These are phyloP conservation scores for Melanotaenia duboulayi DNA, from an alignment of 2,113 vertebrate genomes.

Conservation along the genomic window DNA sequence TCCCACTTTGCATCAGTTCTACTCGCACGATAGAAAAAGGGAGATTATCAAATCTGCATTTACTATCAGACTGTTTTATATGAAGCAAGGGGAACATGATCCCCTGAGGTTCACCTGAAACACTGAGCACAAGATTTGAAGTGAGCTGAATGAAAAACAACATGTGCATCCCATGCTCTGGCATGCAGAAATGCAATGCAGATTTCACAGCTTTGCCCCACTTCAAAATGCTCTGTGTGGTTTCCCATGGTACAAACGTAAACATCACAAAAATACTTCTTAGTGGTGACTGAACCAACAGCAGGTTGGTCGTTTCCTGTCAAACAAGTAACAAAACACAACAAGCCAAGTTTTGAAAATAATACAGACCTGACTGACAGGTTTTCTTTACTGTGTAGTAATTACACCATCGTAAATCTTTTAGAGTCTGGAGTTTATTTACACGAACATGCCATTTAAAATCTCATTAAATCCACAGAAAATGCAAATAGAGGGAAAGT, in stretches of 20 bases:
- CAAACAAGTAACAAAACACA: slow-evolving; percentile 24
- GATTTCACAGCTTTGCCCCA: slow-evolving; percentile 37
- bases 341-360: slow-evolving; percentile 18
- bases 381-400: slow-evolving; percentile 48
- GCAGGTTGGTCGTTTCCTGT: slow-evolving; percentile 9
- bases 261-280: slow-evolving; percentile 42
- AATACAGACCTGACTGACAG: slow-evolving; percentile 24
- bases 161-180: slow-evolving; percentile 18
- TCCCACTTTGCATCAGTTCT: slow-evolving; percentile 1
- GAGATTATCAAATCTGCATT: slow-evolving; percentile 42
- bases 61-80: slow-evolving; percentile 33
- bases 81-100: slow-evolving; percentile 32
- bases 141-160: slow-evolving; percentile 54
- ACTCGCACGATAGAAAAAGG: slow-evolving; percentile 13
- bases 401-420: slow-evolving; percentile 33
- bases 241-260: slow-evolving; percentile 35
- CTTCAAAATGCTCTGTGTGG: slow-evolving; percentile 42
- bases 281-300: slow-evolving; percentile 24
- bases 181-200: slow-evolving; percentile 20
- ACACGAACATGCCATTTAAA: slow-evolving; percentile 21
- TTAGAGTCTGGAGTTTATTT: slow-evolving; percentile 28
- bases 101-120: slow-evolving; percentile 30
- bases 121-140: slow-evolving; percentile 32
- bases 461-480: slow-evolving; percentile 42
- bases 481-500: slow-evolving; percentile 24